Evolutionary conservation across 2,888 invertebrate genomes (phyloP).

Genomic region (Catocala fraxini): DNA sequence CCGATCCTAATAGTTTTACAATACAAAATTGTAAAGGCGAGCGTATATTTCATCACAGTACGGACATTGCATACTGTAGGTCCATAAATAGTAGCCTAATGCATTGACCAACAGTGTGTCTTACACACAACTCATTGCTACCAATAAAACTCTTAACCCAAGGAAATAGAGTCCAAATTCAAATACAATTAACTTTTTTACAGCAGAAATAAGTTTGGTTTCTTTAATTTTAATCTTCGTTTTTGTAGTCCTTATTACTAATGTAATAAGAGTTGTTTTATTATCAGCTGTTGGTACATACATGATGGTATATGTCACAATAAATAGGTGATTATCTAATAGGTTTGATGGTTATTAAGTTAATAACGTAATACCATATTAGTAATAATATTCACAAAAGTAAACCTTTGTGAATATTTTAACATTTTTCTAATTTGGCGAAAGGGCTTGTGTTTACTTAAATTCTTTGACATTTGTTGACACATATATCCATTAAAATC

Average conservation of each 20-base stretch:
- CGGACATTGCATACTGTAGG: constrained; percentile 58
- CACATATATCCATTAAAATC: no score
- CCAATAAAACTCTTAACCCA: constrained; percentile 10
- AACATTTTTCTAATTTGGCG: constrained; percentile 6
- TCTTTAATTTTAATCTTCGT: constrained; percentile 13
- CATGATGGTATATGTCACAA: constrained; percentile 23
- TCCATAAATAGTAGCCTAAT: constrained; percentile 49
- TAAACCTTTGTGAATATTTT: constrained; percentile 13
- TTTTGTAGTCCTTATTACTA: constrained; percentile 18
- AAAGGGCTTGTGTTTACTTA: constrained; percentile 8
- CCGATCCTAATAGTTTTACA: constrained; percentile 11
- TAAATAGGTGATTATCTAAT: constrained; percentile 34
- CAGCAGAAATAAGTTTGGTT: not conserved
- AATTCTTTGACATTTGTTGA: not conserved
- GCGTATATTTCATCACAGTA: constrained; percentile 53
- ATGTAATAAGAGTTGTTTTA: constrained; percentile 18
- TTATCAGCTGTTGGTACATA: constrained; percentile 2
- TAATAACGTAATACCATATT: constrained; percentile 24
- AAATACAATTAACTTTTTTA: not conserved
- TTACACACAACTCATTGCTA: constrained; percentile 20
- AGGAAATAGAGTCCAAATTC: constrained; percentile 16
- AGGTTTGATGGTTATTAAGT: constrained; percentile 16
- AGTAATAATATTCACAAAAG: no score
- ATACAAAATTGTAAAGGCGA: constrained; percentile 52
- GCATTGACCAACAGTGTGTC: constrained; percentile 53